These are phyloP conservation scores for Germaria angustata DNA, from an alignment of 2,888 invertebrate genomes.

Conservation along the genomic window DNA sequence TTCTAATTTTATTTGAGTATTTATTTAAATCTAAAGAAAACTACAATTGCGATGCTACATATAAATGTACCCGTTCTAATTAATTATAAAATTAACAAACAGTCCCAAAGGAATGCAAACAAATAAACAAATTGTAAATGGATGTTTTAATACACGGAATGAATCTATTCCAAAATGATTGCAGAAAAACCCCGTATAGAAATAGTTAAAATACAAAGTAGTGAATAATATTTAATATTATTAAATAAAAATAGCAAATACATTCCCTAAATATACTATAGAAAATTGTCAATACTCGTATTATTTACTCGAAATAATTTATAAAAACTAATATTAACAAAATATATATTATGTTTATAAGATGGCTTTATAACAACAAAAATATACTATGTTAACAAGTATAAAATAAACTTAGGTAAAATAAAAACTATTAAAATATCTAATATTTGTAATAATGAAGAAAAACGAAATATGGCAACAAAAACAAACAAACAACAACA, in stretches of 20 bases:
- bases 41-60: slow-evolving; percentile 75
- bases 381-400: slow-evolving; percentile 58
- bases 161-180: not conserved
- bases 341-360: slow-evolving; percentile 68
- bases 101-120: slow-evolving; percentile 48
- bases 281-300: slow-evolving; percentile 58
- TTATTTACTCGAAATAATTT: slow-evolving; percentile 46
- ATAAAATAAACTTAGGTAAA: slow-evolving; percentile 37
- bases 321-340: slow-evolving; percentile 43
- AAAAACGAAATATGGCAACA: slow-evolving; percentile 35
- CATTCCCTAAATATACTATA: slow-evolving; percentile 55
- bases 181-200: slow-evolving; percentile 50
- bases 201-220: slow-evolving; percentile 62
- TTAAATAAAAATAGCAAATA: slow-evolving; percentile 23
- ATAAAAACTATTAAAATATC: slow-evolving; percentile 54
- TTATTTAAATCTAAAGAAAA: not conserved
- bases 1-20: too few species aligned
- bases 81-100: slow-evolving; percentile 57
- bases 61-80: slow-evolving; percentile 74
- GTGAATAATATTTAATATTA: not conserved
- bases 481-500: too few species aligned
- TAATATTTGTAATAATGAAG: slow-evolving; percentile 65
- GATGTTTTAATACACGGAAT: slow-evolving; percentile 24
- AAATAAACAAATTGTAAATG: slow-evolving; percentile 46
- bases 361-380: slow-evolving; percentile 72